These are phyloP conservation scores for Gasterosteus nipponicus DNA, from an alignment of 2,113 vertebrate species.

Conservation along the genomic window DNA sequence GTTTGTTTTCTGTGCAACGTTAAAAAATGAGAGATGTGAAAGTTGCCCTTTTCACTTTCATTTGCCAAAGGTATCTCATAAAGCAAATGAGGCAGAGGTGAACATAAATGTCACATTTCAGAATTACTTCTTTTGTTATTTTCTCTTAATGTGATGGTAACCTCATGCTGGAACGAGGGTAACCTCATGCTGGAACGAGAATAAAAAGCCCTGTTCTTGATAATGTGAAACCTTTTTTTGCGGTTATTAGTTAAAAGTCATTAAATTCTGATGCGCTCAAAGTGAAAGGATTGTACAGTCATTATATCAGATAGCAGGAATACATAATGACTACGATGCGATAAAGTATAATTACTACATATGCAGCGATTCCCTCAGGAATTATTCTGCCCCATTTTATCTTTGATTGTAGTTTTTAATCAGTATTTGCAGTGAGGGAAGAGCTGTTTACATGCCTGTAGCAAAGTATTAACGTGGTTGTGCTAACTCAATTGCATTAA, in stretches of 20 bases:
- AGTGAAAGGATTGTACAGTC: conserved; percentile 7
- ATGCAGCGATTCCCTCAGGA: conserved; percentile 30
- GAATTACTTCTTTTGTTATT: conserved; percentile 15
- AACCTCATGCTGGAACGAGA: background rate
- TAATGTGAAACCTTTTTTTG: background rate
- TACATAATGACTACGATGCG: conserved; percentile 8
- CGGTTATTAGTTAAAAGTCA: background rate
- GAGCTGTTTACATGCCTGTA: conserved; percentile 50
- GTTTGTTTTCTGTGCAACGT: conserved; percentile 84
- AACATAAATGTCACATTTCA: conserved; percentile 62
- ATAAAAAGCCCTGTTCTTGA: background rate
- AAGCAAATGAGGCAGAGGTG: conserved; percentile 69
- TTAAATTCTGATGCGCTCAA: conserved; percentile 12
- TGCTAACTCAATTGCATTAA: conserved; percentile 26
- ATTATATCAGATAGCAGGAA: conserved; percentile 23
- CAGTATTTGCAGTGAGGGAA: conserved; percentile 43
- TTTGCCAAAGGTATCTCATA: conserved; percentile 61
- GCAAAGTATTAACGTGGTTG: conserved; percentile 41
- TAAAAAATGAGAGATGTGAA: conserved; percentile 79
- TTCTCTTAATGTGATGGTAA: background rate
- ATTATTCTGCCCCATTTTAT: conserved; percentile 45
- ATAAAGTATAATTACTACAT: conserved; percentile 26
- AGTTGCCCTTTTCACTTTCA: conserved; percentile 74
- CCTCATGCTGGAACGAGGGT: background rate
- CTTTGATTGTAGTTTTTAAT: conserved; percentile 46